Base-by-base conservation (phyloP, 2,113 vertebrate genomes). In the Caranx melampygus region DNA sequence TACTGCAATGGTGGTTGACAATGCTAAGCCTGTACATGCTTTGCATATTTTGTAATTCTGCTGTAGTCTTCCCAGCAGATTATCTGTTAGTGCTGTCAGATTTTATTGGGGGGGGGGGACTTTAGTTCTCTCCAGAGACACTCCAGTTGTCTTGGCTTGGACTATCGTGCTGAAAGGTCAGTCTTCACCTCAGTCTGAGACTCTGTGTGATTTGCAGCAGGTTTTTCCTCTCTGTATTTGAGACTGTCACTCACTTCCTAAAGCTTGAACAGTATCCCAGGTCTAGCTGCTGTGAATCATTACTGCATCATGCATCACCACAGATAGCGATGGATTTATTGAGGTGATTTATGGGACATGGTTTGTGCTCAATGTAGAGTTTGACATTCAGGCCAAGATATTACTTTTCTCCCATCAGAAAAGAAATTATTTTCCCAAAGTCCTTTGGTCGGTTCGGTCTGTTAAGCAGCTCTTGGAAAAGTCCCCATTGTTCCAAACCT, bases 161-260 rank as follows among this genome's bases (percentile, higher is more conserved):
- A 83, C 61, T 49, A 20, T 31, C 15, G 4, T 31, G 26, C 15
- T n/a, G 52, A 69, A 71, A 67, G 35, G 49, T 81, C 33, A 70
- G 12, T 26, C 55, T 70, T 67, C 20, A 20, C 37, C 26, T 35
- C 21, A n/a, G 13, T 67, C n/a, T 40, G 37, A 55, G 11, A 16
- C 42, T 34, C 3, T 18, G 40, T 69, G 26, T 66, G 49, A 71
- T 74, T n/a, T 61, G 35, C n/a, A 75, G 47, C 68, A 83, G 55
- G 20, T 58, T 75, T 52, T 51, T 7, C 20, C 57, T 21, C 40
- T 54, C 61, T 52, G 55, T 21, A 51, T 13, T 47, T 35, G 7
- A 4, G 6, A 69, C 44, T 44, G 66, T 76, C 44, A 18, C 76
- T 68, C 37, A 81, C 58, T 20, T 40, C 8, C 70, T 9, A 21